Evolutionary conservation across 1,140 invertebrate species (phyloP).

Genomic region (Paramacrobiotus metropolitanus): DNA sequence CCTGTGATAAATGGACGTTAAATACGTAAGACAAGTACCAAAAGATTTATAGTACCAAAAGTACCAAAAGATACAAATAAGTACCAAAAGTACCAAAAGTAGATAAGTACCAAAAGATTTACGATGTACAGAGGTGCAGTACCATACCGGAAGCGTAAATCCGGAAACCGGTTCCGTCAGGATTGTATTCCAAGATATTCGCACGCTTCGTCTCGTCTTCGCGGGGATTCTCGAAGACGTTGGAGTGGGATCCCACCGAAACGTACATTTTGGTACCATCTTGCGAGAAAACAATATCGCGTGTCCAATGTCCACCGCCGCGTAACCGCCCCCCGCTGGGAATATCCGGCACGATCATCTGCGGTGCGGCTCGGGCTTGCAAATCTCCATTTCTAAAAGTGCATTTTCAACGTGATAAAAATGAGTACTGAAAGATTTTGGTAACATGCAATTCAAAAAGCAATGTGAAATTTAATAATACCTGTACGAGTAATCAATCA

Average conservation of each 20-base stretch:
- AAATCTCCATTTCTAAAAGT: not conserved
- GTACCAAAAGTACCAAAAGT: too few species aligned
- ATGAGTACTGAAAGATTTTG: not conserved
- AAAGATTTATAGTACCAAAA: too few species aligned
- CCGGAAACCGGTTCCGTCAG: not conserved
- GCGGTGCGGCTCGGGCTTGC: too few species aligned
- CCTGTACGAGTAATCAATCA: not conserved
- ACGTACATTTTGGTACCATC: not conserved
- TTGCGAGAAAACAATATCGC: slow-evolving; percentile 1
- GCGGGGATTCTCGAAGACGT: slow-evolving; percentile 6
- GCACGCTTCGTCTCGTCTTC: slow-evolving; percentile 3
- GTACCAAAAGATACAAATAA: too few species aligned
- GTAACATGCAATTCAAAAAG: not conserved
- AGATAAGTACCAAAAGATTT: too few species aligned
- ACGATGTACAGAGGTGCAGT: too few species aligned
- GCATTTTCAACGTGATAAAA: not conserved
- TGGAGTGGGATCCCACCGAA: not conserved
- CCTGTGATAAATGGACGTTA: too few species aligned
- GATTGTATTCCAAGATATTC: not conserved
- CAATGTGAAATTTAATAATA: not conserved
- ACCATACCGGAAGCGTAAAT: too few species aligned
- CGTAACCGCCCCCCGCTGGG: not conserved
- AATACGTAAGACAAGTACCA: too few species aligned
- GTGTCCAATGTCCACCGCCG: slow-evolving; percentile 4
- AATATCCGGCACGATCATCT: too few species aligned